A percentile compares a stretch with the other conserved stretches of the same genome.
These are phyloP conservation scores for Thyatira batis DNA, from an alignment of 2,888 invertebrate genomes.

Conservation along the genomic window DNA sequence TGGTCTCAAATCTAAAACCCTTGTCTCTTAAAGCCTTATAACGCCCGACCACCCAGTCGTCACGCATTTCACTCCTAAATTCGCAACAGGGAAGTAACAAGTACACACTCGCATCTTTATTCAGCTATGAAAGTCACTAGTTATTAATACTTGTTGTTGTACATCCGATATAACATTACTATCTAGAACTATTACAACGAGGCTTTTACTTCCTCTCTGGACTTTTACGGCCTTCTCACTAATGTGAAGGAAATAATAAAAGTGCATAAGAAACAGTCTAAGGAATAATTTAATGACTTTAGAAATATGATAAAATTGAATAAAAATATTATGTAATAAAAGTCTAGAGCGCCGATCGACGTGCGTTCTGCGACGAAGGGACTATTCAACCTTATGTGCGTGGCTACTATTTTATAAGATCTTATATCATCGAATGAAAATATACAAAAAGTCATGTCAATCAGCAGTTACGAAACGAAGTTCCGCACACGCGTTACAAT, in stretches of 20 bases:
- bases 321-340: too few relatives aligned
- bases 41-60: too few relatives aligned
- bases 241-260: too few relatives aligned
- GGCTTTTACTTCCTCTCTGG: neutral
- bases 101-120: neutral
- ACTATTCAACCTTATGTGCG: too few relatives aligned
- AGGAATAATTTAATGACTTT: too few relatives aligned
- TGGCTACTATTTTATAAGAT: too few relatives aligned
- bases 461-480: neutral
- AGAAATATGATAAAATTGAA: too few relatives aligned
- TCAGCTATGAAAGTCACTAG: neutral
- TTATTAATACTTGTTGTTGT: neutral
- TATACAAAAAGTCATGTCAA: neutral
- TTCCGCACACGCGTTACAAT: neutral
- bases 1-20: too few relatives aligned
- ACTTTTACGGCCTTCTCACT: neutral
- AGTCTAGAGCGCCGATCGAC: too few relatives aligned
- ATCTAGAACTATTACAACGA: neutral
- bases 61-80: neutral
- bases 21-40: too few relatives aligned
- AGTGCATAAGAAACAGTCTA: too few relatives aligned
- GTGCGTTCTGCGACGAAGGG: too few relatives aligned
- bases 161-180: neutral
- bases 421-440: neutral
- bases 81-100: neutral